These are phyloP conservation scores for Griposia aprilina DNA, from an alignment of 2,888 invertebrate species.

Conservation along the genomic window DNA sequence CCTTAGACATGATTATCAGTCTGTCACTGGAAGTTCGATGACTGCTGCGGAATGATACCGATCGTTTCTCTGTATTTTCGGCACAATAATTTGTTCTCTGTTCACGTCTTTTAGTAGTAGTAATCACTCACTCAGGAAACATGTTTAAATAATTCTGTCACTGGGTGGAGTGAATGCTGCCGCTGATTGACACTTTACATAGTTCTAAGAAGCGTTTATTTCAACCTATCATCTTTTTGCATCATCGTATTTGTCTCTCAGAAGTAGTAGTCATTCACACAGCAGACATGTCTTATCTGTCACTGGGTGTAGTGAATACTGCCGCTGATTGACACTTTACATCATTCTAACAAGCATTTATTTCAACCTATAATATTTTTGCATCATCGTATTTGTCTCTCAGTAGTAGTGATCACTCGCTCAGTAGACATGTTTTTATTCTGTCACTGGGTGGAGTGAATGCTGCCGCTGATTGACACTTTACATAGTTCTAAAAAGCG, in stretches of 20 bases:
- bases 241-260: no score
- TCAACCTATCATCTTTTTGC: no score
- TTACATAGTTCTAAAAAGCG: no score
- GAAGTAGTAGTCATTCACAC: background rate
- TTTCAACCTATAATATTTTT: background rate
- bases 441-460: no score
- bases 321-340: background rate
- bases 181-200: background rate
- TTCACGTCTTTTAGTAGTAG: background rate
- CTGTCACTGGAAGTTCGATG: conserved; percentile 52
- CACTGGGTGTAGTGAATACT: conserved; percentile 36
- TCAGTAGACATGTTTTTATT: background rate
- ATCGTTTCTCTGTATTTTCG: no score
- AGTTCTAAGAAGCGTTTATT: no score
- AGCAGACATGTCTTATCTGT: conserved; percentile 21
- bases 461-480: background rate
- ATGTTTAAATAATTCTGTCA: conserved; percentile 23
- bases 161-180: conserved; percentile 33
- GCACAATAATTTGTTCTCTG: no score
- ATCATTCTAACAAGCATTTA: background rate
- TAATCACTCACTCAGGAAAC: conserved; percentile 4
- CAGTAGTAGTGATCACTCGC: background rate
- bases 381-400: background rate
- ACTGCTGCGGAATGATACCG: conserved; percentile 7
- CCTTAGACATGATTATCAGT: conserved; percentile 10